These are phyloP conservation scores for Drosophila cracens DNA, from an alignment of 2,888 invertebrate genomes.

Conservation along the genomic window DNA sequence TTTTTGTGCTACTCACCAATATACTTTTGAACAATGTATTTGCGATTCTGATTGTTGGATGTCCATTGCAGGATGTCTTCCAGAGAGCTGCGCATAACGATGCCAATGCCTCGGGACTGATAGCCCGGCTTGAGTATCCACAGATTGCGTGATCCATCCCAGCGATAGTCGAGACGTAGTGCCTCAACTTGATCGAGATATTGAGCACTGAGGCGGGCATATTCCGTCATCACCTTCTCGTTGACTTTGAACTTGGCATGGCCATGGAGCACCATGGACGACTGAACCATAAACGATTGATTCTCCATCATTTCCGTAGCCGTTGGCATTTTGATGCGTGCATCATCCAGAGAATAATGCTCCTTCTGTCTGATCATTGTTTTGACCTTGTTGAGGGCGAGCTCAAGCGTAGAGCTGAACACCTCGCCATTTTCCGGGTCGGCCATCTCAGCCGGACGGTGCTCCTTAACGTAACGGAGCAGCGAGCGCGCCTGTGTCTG, in stretches of 20 bases:
- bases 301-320: constrained; percentile 62
- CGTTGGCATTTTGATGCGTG: constrained; percentile 48
- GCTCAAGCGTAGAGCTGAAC: constrained; percentile 54
- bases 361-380: constrained; percentile 68
- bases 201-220: constrained; percentile 85
- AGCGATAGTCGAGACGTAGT: constrained; percentile 88
- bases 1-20: constrained; percentile 87
- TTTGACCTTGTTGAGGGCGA: constrained; percentile 67
- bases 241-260: constrained; percentile 67
- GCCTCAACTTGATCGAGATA: constrained; percentile 87
- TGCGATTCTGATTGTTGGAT: constrained; percentile 86
- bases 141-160: constrained; percentile 93
- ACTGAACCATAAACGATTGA: constrained; percentile 70
- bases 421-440: constrained; percentile 86
- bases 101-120: constrained; percentile 93
- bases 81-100: constrained; percentile 91
- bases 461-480: constrained; percentile 86
- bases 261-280: constrained; percentile 82
- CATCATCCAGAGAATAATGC: constrained; percentile 66
- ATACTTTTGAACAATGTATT: constrained; percentile 95
- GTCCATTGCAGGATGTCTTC: constrained; percentile 89
- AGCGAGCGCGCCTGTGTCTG: constrained; percentile 92
- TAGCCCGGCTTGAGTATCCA: constrained; percentile 96
- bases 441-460: constrained; percentile 74
- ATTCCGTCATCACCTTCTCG: constrained; percentile 62